Evolutionary conservation across 2,888 invertebrate genomes (phyloP).

Genomic region (Eurois occulta): DNA sequence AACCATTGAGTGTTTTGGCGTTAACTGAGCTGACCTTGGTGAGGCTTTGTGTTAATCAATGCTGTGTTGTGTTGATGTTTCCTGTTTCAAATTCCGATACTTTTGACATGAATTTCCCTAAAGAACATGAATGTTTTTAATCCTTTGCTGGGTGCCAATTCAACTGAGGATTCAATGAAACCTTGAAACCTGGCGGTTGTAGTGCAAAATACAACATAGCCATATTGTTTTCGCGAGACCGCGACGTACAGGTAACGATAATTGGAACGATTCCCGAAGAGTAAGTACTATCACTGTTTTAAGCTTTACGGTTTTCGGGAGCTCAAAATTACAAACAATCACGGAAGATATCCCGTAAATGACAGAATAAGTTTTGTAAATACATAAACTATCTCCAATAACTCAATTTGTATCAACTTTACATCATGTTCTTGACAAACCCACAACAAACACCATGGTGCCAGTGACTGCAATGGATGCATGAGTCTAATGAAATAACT

Average conservation of each 20-base stretch:
- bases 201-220: neutral
- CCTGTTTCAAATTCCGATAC: neutral
- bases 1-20: constrained; percentile 58
- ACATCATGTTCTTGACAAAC: too few relatives aligned
- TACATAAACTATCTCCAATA: too few relatives aligned
- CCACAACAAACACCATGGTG: too few relatives aligned
- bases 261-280: neutral
- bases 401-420: too few relatives aligned
- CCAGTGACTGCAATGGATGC: neutral
- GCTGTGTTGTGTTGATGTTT: constrained; percentile 17
- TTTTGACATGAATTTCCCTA: neutral
- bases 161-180: neutral
- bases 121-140: neutral
- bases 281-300: too few relatives aligned
- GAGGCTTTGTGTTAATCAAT: constrained; percentile 39
- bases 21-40: constrained; percentile 59
- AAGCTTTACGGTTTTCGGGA: too few relatives aligned
- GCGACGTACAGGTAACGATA: neutral
- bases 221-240: neutral
- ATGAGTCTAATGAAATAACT: neutral
- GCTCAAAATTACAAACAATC: too few relatives aligned
- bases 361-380: too few relatives aligned
- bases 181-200: neutral
- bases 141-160: neutral
- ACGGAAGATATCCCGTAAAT: too few relatives aligned